Evolutionary conservation across 2,888 invertebrate genomes (phyloP), one percentile per base, ranked within the genome.

Genomic region (Caradrina clavipalpis): DNA sequence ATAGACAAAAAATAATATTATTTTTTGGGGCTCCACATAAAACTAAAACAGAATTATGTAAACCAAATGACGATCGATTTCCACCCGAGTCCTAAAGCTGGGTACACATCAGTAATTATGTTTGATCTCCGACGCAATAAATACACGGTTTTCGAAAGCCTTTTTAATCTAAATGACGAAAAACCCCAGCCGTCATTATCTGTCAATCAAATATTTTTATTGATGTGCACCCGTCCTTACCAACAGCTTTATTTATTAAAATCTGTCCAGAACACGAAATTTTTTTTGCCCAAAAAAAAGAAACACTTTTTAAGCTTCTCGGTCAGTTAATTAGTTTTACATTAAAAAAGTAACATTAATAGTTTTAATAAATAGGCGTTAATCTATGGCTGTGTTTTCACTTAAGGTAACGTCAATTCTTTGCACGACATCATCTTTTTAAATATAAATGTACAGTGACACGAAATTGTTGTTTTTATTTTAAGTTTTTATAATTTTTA

Each of bases 321-420:
- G 75, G 81, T 85, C 74, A 74, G 85, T 89, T 87, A 87, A 89
- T 87, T 89, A 91, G 88, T 90, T 90, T 78, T 86, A 72, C 58
- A 81, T 80, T n/a, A 78, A 82, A 81, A 76, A 80, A 80, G 11
- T 62, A 74, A 66, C 78, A 73, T 71, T 76, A 60, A 76, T 84
- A 85, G 84, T 72, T 73, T 57, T 84, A 82, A 82, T 75, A 80
- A 75, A 79, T 93, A 94, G 91, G 89, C 90, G 89, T 92, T 93
- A 94, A 95, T 92, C 91, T 94, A 94, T 95, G 95, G 95, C 95
- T 96, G 95, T 95, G 95, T 96, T 93, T 91, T 95, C 95, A 96
- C 94, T 89, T 94, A 95, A 95, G 92, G 89, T 95, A 94, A 94
- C 87, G 95, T 96, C 95, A 96, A 95, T 95, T 96, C 93, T 93